These are phyloP conservation scores for Tautogolabrus adspersus DNA, from an alignment of 2,113 vertebrate genomes.

Conservation along the genomic window DNA sequence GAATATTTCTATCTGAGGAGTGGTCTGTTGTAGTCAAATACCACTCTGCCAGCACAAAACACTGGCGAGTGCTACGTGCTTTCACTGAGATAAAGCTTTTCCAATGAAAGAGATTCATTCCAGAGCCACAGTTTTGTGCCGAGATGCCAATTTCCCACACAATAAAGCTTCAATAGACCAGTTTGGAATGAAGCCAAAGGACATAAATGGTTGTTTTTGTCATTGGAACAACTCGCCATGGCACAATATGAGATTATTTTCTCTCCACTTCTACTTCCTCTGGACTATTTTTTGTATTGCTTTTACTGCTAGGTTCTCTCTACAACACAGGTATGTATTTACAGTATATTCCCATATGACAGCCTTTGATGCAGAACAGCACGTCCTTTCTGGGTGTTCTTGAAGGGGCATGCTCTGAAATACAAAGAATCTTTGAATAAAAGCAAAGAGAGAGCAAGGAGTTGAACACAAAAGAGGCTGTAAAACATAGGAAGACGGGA, in stretches of 20 bases:
- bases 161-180: conserved; percentile 29
- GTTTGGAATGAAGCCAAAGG: conserved; percentile 39
- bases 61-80: neutral
- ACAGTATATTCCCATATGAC: neutral
- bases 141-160: conserved; percentile 28
- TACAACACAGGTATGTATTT: neutral
- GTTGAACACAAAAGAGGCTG: neutral
- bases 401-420: neutral
- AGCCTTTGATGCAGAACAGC: neutral
- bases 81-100: conserved; percentile 24
- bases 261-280: neutral
- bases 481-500: neutral
- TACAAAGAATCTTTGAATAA: neutral
- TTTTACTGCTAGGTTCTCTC: neutral
- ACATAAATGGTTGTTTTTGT: conserved; percentile 31
- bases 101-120: conserved; percentile 13
- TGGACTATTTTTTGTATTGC: neutral
- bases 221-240: conserved; percentile 22
- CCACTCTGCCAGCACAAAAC: conserved; percentile 7
- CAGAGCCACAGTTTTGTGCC: conserved; percentile 9
- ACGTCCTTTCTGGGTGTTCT: neutral
- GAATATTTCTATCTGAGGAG: neutral
- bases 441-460: conserved; percentile 1
- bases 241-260: conserved; percentile 24
- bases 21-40: conserved; percentile 7